phyloP scores from a whole-genome alignment of 1,140 invertebrate genomes.

The Aphidius ervi region DNA sequence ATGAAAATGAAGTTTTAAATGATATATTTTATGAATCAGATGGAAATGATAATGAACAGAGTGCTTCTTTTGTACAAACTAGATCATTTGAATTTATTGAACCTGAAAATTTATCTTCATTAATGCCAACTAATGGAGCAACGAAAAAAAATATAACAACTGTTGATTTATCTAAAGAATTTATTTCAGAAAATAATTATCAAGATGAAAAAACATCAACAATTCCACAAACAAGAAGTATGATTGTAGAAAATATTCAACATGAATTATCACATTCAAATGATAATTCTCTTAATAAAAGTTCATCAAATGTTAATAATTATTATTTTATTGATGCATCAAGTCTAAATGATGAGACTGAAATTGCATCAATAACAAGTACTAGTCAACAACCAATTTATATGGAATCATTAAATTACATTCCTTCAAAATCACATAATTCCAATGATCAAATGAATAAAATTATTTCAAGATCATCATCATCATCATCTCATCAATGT shows the following conservation, averaged over 20 bases:
- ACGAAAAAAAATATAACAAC: not conserved
- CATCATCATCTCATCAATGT: conserved; percentile 26
- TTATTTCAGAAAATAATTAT: conserved; percentile 9
- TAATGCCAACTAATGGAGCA: not conserved
- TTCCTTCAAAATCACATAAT: conserved; percentile 20
- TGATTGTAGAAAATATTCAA: conserved; percentile 17
- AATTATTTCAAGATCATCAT: conserved; percentile 22
- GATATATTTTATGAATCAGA: conserved; percentile 48
- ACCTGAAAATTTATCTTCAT: conserved; percentile 21
- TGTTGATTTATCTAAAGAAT: not conserved
- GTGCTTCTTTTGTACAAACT: conserved; percentile 32
- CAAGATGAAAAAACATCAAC: conserved; percentile 19
- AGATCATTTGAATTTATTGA: conserved; percentile 42
- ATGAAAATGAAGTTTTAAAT: conserved; percentile 43
- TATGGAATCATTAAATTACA: conserved; percentile 11
- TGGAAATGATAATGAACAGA: conserved; percentile 38
- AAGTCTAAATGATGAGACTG: conserved; percentile 64
- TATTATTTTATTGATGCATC: conserved; percentile 73
- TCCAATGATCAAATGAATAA: conserved; percentile 18
- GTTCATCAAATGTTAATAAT: conserved; percentile 42
- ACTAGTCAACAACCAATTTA: conserved; percentile 14
- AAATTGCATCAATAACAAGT: conserved; percentile 33
- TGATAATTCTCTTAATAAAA: conserved; percentile 25
- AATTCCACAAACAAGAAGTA: conserved; percentile 22
- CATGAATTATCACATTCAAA: conserved; percentile 20